These are phyloP conservation scores for Nestor notabilis DNA, from an alignment of 2,113 vertebrate species.

Conservation along the genomic window DNA sequence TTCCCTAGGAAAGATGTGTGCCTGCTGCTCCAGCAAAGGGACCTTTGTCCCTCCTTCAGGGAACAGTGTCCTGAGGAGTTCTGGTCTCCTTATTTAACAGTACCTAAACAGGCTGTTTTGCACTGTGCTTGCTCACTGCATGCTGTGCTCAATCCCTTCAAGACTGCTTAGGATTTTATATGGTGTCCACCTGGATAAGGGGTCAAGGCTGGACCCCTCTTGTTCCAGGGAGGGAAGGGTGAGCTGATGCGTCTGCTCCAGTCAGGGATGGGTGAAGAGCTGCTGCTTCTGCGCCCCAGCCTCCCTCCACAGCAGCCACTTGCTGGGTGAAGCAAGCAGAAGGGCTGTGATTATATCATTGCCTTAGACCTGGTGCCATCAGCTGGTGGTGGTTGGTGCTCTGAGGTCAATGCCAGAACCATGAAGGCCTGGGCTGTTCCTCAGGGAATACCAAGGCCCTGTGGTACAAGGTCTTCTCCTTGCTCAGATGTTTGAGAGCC, in stretches of 20 bases:
- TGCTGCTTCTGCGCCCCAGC: neutral
- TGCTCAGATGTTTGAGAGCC: neutral
- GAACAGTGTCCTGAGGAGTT: accelerated
- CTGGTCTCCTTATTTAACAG: neutral
- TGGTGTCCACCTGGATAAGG: neutral
- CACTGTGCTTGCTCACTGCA: neutral
- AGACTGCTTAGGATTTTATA: neutral
- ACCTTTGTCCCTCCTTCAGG: neutral
- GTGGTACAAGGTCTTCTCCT: neutral
- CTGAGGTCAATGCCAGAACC: neutral
- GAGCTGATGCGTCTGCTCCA: neutral
- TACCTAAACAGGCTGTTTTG: neutral
- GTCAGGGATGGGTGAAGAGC: neutral
- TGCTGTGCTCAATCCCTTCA: neutral
- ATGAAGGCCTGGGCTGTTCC: neutral
- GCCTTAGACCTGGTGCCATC: neutral
- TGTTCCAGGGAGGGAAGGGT: neutral
- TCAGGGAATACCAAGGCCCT: neutral
- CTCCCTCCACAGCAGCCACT: accelerated
- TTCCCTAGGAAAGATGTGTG: neutral
- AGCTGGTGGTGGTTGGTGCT: neutral
- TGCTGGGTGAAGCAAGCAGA: neutral
- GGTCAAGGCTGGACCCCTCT: neutral
- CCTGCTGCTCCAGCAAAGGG: neutral
- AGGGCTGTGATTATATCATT: neutral